phyloP scores from a whole-genome alignment of 37 sponge, comb jelly and placozoan genomes.

The Hexactinellida sp. region DNA sequence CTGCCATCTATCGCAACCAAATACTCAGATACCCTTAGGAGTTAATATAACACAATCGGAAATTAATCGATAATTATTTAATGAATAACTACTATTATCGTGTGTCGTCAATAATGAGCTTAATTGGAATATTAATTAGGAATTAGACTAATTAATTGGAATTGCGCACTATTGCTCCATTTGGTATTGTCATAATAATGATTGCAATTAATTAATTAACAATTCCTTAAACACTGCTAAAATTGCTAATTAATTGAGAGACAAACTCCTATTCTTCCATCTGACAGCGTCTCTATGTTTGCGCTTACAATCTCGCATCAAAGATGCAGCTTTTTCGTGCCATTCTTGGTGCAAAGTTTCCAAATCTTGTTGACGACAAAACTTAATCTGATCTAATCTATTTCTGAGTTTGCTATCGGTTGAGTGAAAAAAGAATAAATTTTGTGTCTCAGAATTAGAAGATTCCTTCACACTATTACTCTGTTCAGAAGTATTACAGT shows the following conservation, averaged over 20 bases:
- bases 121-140: no score
- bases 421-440: not conserved
- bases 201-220: no score
- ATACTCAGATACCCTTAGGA: no score
- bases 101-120: no score
- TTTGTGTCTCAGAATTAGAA: not conserved
- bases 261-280: not conserved
- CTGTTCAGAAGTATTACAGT: not conserved
- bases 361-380: not conserved
- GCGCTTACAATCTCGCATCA: slow-evolving; percentile 9
- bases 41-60: no score
- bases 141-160: no score
- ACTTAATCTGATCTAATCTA: slow-evolving; percentile 1
- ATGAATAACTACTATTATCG: no score
- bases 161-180: no score
- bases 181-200: no score
- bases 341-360: not conserved
- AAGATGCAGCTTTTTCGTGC: not conserved
- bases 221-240: no score
- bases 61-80: no score
- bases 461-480: not conserved
- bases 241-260: no score
- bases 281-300: slow-evolving; percentile 13
- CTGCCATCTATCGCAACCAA: not conserved
- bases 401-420: not conserved